Base-by-base conservation (phyloP, 2,888 invertebrate genomes). In the Idaea straminata region DNA sequence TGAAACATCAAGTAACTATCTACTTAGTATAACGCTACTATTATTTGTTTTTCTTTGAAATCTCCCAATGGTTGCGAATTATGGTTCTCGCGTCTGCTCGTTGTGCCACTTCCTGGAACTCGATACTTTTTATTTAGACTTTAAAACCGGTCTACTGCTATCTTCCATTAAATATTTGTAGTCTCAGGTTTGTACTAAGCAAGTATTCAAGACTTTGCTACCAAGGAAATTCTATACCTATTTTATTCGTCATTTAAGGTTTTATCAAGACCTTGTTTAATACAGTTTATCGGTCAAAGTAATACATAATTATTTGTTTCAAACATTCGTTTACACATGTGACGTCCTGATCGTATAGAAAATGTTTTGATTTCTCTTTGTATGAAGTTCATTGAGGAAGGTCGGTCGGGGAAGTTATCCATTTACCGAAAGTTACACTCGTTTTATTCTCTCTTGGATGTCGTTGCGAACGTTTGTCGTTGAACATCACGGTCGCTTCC, bases 371-470 rank as follows among this genome's bases (percentile, higher is more conserved):
- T 47, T 47, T 47, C 47, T 47, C 47, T 5, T 47, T 47, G 47
- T 47, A 34, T 59, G 74, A 83, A 86, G 85, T 87, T 86, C 84
- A 88, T 87, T 84, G 85, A 84, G 82, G 80, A 84, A 84, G 82
- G 85, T 85, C 82, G 84, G 84, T 83, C 81, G 80, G 80, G 78
- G 81, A 84, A 87, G 87, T 89, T 89, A 89, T 88, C 88, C 89
- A 86, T 91, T 90, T 89, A 87, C 85, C 80, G 84, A 83, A 81
- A 88, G 86, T 89, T 87, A 89, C 85, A 79, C 81, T 82, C 86
- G 82, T 89, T 90, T 91, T 92, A 90, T 91, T 89, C 87, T 87
- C 86, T 85, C 88, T 88, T 87, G 84, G 85, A 84, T 83, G 83
- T 86, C 81, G 78, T 83, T 82, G 81, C 82, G 83, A 86, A 82